phyloP scores from a whole-genome alignment of 2,797 vertebrate species.

The Oreortyx pictus region DNA sequence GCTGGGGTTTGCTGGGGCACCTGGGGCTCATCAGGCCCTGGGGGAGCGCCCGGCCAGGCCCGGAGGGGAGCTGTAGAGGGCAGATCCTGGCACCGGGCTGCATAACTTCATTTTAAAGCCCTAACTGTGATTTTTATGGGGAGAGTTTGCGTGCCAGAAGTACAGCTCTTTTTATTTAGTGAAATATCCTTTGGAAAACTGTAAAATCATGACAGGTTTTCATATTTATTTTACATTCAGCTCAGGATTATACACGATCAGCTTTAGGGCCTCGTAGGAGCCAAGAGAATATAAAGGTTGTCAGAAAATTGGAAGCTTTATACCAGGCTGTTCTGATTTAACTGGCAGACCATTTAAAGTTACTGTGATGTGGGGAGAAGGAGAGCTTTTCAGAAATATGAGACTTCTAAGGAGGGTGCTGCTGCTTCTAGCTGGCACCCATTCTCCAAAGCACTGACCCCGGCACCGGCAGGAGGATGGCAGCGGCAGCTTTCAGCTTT shows the following conservation, averaged over 20 bases:
- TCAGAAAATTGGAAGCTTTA: slow-evolving; percentile 74
- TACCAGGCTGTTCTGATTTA: slow-evolving; percentile 70
- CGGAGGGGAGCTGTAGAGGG: neutral
- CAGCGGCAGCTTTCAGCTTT: slow-evolving; percentile 32
- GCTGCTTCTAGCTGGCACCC: slow-evolving; percentile 55
- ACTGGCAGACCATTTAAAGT: slow-evolving; percentile 73
- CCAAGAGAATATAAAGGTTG: slow-evolving; percentile 75
- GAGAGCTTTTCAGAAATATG: slow-evolving; percentile 62
- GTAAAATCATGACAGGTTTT: slow-evolving; percentile 70
- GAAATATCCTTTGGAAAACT: slow-evolving; percentile 67
- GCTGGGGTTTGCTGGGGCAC: neutral
- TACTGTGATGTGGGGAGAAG: slow-evolving; percentile 44
- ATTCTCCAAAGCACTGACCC: slow-evolving; percentile 59
- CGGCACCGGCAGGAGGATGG: neutral
- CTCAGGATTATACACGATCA: slow-evolving; percentile 68
- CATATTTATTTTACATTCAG: slow-evolving; percentile 69
- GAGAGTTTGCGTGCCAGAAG: slow-evolving; percentile 15
- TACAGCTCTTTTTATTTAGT: slow-evolving; percentile 59
- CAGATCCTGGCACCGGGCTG: neutral
- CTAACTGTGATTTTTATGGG: slow-evolving; percentile 54
- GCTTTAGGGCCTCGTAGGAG: slow-evolving; percentile 67
- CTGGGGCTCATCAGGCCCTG: fast-evolving
- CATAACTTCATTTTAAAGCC: slow-evolving; percentile 38
- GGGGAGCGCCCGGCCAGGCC: neutral
- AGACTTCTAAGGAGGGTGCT: slow-evolving; percentile 28